A percentile compares a stretch with the other conserved stretches of the same genome.
These are phyloP conservation scores for Orestias chungarensis DNA, from an alignment of 2,797 vertebrate genomes.

Conservation along the genomic window DNA sequence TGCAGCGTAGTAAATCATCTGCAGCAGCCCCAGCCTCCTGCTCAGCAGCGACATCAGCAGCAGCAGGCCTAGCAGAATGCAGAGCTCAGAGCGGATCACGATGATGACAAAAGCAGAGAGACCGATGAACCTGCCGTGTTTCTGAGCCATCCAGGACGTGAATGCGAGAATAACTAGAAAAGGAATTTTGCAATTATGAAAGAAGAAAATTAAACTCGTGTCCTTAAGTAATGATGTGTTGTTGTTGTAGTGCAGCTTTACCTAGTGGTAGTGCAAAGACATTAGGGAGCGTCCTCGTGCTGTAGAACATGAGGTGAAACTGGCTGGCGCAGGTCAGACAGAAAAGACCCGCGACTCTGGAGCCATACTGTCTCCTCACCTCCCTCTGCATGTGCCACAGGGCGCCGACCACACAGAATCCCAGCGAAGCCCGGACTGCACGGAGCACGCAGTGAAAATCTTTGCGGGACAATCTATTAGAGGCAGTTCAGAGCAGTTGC, in stretches of 20 bases:
- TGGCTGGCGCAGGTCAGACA: slow-evolving; percentile 89
- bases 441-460: background rate
- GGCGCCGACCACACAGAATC: slow-evolving; percentile 82
- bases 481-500: background rate
- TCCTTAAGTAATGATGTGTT: too few relatives aligned
- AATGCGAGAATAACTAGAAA: slow-evolving; percentile 86
- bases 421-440: slow-evolving; percentile 88
- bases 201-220: background rate
- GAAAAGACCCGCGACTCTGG: slow-evolving; percentile 85
- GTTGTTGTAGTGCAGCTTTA: slow-evolving; percentile 58
- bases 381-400: slow-evolving; percentile 90
- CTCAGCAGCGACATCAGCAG: slow-evolving; percentile 83
- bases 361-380: slow-evolving; percentile 89
- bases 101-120: slow-evolving; percentile 91
- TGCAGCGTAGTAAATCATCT: slow-evolving; percentile 80
- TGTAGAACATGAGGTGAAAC: slow-evolving; percentile 99
- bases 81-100: slow-evolving; percentile 91
- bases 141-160: slow-evolving; percentile 89
- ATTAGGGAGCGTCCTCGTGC: slow-evolving; percentile 93
- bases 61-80: slow-evolving; percentile 89
- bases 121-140: slow-evolving; percentile 83
- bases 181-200: background rate
- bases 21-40: slow-evolving; percentile 79
- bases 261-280: slow-evolving; percentile 91
- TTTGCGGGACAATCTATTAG: too few relatives aligned